Base-by-base conservation (phyloP, 2,113 vertebrate species). In the Menidia beryllina region DNA sequence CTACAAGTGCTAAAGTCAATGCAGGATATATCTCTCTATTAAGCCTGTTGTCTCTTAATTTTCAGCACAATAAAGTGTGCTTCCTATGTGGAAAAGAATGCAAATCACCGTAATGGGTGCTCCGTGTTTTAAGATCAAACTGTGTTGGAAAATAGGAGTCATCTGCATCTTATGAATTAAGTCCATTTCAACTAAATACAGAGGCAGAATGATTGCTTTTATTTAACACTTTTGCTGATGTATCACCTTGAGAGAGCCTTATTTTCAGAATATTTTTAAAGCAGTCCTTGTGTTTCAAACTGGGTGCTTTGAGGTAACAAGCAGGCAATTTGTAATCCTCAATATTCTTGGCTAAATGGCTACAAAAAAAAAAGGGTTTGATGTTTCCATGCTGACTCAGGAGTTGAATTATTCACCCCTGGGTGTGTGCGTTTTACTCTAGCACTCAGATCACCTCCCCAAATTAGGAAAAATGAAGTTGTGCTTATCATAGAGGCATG, bases 341-440 rank as follows among this genome's bases (percentile, higher is more conserved):
- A 47, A 36, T 82, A 75, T 85, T 88, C 64, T 48, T 54, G 50
- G 62, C 71, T 39, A 59, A 73, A 43, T 41, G 36, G 51, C 75
- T 84, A 70, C 60, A 79, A 77, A 82, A 45, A 45, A 34, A 74
- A 70, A 68, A 75, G 73, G 69, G 79, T 58, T 70, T 75, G 52
- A 84, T 82, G 66, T 88, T 84, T 89, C 77, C 71, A 2, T 69
- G 82, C 81, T 88, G 86, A 90, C 72, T 88, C 85, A 88, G 86
- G 53, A 79, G 45, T 75, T 84, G 82, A 83, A 83, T 86, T 83
- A 81, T 85, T 87, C 81, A 86, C 77, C 62, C 73, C 64, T 75
- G 60, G 75, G n/a, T n/a, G n/a, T 12, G 70, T 76, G 63, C 45
- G 45, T 70, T 24, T 69, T 54, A 24, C 56, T 60, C 56, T 54